These are phyloP conservation scores for Rhagologus leucostigma DNA, from an alignment of 2,113 vertebrate species.

Conservation along the genomic window DNA sequence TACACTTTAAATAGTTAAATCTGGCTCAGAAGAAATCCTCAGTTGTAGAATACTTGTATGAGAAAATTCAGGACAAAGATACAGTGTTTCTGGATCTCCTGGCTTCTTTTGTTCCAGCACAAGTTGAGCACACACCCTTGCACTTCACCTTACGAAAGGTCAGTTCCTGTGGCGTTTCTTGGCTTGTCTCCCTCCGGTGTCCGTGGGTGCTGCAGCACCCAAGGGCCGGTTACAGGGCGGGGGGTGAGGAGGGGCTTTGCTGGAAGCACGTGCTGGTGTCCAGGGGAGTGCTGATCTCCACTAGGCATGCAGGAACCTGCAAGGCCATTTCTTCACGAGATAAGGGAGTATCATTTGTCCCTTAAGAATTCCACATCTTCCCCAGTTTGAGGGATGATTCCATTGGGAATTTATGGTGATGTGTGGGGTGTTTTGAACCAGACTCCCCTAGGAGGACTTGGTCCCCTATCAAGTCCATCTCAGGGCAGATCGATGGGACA, in stretches of 20 bases:
- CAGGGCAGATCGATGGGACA: background rate
- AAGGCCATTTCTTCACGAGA: fast-evolving
- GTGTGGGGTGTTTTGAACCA: background rate
- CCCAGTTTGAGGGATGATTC: fast-evolving
- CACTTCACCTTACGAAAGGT: background rate
- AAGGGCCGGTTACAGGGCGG: fast-evolving
- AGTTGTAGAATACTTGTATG: background rate
- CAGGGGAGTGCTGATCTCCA: background rate
- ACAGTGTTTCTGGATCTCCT: background rate
- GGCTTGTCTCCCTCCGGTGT: fast-evolving
- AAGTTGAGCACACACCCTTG: background rate
- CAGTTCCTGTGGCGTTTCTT: fast-evolving
- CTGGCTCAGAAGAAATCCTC: background rate
- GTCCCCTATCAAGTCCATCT: background rate
- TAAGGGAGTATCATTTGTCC: too few relatives aligned
- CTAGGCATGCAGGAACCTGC: too few relatives aligned
- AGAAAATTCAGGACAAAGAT: background rate
- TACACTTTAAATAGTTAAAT: background rate
- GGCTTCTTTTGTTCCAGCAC: background rate
- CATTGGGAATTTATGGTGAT: background rate
- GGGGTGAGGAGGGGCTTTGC: background rate
- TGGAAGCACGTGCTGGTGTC: fast-evolving
- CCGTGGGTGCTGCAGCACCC: background rate
- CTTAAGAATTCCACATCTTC: background rate
- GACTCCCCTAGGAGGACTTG: fast-evolving